Evolutionary conservation across 2,888 invertebrate species (phyloP).

Genomic region (Euclidia mi): DNA sequence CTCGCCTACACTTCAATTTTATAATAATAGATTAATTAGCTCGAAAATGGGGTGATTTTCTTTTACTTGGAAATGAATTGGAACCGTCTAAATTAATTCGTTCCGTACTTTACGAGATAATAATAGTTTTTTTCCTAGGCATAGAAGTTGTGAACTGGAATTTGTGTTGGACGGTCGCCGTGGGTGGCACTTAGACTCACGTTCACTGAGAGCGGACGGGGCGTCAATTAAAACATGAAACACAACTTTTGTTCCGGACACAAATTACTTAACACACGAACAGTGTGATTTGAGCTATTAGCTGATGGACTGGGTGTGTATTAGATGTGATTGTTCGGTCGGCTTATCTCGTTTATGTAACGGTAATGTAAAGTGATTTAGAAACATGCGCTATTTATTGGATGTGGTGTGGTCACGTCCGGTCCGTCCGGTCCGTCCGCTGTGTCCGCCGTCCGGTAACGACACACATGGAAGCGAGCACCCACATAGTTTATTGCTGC

Average conservation of each 20-base stretch:
- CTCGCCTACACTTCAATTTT: constrained; percentile 6
- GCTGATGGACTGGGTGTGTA: constrained; percentile 24
- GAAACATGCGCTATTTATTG: constrained; percentile 21
- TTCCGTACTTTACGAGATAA: constrained; percentile 17
- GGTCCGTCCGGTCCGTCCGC: constrained; percentile 50
- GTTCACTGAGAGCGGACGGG: constrained; percentile 38
- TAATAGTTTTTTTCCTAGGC: constrained; percentile 29
- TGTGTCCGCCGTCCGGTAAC: too few species aligned
- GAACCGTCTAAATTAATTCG: constrained; percentile 19
- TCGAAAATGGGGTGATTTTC: neutral
- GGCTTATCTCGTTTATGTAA: constrained; percentile 5
- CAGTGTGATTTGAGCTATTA: constrained; percentile 21
- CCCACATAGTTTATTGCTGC: constrained; percentile 67
- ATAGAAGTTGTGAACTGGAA: constrained; percentile 38
- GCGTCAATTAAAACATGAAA: constrained; percentile 41
- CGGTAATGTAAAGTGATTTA: constrained; percentile 20
- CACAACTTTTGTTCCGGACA: constrained; percentile 36
- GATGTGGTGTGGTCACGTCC: constrained; percentile 38
- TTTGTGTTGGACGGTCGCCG: constrained; percentile 28
- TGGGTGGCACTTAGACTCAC: constrained; percentile 41
- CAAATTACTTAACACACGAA: constrained; percentile 30
- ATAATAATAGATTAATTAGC: too few species aligned
- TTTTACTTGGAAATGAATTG: constrained; percentile 7
- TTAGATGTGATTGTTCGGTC: constrained; percentile 18
- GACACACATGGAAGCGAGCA: constrained; percentile 65